Percentiles rank a stretch among this genome's conserved stretches.
Evolutionary conservation across 2,888 invertebrate species (phyloP).

Genomic region (Acanthacorydalis orientalis): DNA sequence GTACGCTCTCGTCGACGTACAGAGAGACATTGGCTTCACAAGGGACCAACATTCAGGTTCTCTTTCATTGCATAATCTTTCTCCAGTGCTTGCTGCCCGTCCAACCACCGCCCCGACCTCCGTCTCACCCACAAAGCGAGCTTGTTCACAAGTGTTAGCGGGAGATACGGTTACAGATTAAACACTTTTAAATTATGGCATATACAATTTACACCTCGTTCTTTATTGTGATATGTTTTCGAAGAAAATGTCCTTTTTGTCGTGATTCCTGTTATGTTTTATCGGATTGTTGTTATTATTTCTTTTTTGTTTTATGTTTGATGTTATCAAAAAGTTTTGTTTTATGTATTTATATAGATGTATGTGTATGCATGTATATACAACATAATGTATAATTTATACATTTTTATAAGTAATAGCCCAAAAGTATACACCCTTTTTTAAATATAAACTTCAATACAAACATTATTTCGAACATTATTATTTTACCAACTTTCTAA

Average conservation of each 20-base stretch:
- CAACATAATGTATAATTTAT: background rate
- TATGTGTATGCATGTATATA: background rate
- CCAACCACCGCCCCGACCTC: background rate
- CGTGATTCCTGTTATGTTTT: too few species aligned
- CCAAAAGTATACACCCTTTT: too few species aligned
- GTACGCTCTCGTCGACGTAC: too few species aligned
- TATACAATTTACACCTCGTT: slow-evolving; percentile 4
- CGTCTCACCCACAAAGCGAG: background rate
- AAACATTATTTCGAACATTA: too few species aligned
- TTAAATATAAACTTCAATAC: too few species aligned
- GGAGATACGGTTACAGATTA: slow-evolving; percentile 5
- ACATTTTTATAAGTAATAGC: too few species aligned
- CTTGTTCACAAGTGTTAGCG: slow-evolving; percentile 2
- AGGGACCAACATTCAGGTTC: too few species aligned
- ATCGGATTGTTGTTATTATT: too few species aligned
- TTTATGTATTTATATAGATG: background rate
- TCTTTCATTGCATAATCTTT: background rate
- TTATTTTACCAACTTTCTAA: too few species aligned
- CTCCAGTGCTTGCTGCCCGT: background rate
- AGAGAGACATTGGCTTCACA: too few species aligned
- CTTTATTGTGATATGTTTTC: background rate
- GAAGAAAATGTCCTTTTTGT: background rate
- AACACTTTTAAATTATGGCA: slow-evolving; percentile 5
- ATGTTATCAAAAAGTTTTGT: background rate
- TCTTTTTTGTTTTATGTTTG: too few species aligned